These are phyloP conservation scores for Aspidapion aeneum DNA, from an alignment of 2,888 invertebrate species.

Conservation along the genomic window DNA sequence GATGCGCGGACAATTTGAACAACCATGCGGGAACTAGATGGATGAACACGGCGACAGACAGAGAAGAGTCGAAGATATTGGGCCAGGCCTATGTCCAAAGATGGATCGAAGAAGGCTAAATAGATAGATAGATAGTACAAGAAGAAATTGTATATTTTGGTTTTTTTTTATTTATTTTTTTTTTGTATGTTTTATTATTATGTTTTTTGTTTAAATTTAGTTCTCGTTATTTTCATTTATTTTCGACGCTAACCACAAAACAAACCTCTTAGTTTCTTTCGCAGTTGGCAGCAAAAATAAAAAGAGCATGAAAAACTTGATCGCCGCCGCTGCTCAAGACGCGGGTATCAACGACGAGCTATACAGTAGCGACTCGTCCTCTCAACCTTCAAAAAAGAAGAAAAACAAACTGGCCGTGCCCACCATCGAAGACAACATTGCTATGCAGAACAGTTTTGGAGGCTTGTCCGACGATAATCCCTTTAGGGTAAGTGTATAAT, in stretches of 20 bases:
- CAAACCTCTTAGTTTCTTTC: neutral
- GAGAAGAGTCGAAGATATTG: no score
- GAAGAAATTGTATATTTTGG: no score
- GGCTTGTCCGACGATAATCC: constrained; percentile 55
- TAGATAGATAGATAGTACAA: no score
- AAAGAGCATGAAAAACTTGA: constrained; percentile 38
- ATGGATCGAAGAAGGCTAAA: no score
- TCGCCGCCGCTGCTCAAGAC: constrained; percentile 52
- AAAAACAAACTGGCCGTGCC: constrained; percentile 37
- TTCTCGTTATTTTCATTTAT: neutral
- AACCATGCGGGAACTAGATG: no score
- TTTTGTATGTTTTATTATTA: constrained; percentile 8
- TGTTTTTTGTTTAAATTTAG: constrained; percentile 10
- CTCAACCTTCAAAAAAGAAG: constrained; percentile 29
- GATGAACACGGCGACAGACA: no score
- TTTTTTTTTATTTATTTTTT: no score
- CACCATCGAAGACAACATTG: constrained; percentile 47
- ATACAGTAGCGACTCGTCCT: constrained; percentile 45
- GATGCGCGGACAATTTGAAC: no score
- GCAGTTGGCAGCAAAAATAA: constrained; percentile 28
- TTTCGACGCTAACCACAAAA: neutral
- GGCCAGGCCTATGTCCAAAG: no score
- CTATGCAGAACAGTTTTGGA: constrained; percentile 48
- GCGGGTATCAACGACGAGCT: constrained; percentile 56
- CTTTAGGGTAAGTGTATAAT: constrained; percentile 51